phyloP scores from a whole-genome alignment of 2,888 invertebrate genomes.

The Melangyna quadrimaculata region DNA sequence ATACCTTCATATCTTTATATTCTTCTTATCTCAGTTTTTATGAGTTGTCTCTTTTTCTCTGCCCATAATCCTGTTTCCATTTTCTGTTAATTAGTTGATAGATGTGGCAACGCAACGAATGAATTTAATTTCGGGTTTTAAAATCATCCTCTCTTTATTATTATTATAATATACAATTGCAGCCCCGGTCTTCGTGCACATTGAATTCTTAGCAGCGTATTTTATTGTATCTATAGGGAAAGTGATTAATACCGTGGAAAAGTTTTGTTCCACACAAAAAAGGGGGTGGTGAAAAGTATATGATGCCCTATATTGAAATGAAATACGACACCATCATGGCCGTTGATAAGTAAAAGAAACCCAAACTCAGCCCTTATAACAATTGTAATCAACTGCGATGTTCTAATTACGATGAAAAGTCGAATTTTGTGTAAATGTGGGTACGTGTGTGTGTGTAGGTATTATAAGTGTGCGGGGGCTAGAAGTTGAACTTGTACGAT shows the following conservation, averaged over 20 bases:
- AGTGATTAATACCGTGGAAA: constrained; percentile 71
- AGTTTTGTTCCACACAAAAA: constrained; percentile 53
- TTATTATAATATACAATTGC: neutral
- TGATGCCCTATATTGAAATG: constrained; percentile 44
- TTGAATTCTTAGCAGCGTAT: constrained; percentile 35
- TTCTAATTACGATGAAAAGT: constrained; percentile 67
- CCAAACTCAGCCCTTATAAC: constrained; percentile 48
- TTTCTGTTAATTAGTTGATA: constrained; percentile 71
- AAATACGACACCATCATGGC: constrained; percentile 51
- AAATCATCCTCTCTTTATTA: constrained; percentile 51
- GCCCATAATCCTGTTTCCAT: constrained; percentile 15
- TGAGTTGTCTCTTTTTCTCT: constrained; percentile 7
- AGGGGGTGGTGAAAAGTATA: constrained; percentile 37
- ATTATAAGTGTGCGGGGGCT: constrained; percentile 29
- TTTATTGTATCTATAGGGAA: constrained; percentile 60
- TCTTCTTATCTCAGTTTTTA: neutral
- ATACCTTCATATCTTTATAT: neutral
- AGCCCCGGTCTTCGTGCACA: constrained; percentile 10
- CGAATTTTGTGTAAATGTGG: constrained; percentile 1
- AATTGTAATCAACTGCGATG: constrained; percentile 70
- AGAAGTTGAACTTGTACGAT: constrained; percentile 48
- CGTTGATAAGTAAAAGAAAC: constrained; percentile 49
- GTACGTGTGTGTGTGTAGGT: neutral
- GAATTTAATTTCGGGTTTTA: constrained; percentile 73
- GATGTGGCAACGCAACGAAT: constrained; percentile 71